A percentile compares a stretch with the other conserved stretches of the same genome.
Conservation (phyloP, 2,888 invertebrate species). For the Lochmaea capreae region DNA sequence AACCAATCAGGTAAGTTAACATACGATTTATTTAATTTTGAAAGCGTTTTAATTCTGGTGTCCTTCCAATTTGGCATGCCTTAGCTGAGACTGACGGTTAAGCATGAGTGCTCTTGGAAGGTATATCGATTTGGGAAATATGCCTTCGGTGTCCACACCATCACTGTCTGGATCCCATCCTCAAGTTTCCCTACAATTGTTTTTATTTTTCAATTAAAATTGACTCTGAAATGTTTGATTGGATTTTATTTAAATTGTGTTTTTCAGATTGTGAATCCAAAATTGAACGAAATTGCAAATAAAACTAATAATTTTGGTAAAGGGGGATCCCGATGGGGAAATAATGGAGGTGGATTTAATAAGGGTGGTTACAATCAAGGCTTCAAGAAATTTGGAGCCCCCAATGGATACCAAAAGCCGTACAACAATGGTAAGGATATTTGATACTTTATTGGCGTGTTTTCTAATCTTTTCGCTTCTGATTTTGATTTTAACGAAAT, state of each 20-base stretch:
- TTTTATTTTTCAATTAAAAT: slow-evolving; percentile 2
- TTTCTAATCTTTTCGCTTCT: background rate
- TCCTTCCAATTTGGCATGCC: slow-evolving; percentile 84
- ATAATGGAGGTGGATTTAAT: slow-evolving; percentile 16
- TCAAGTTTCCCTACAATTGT: slow-evolving; percentile 65
- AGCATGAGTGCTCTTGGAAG: slow-evolving; percentile 83
- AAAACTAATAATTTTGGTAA: slow-evolving; percentile 73
- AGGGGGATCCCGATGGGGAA: slow-evolving; percentile 68
- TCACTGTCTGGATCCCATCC: slow-evolving; percentile 81
- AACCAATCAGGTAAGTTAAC: slow-evolving; percentile 87
- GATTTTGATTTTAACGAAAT: background rate
- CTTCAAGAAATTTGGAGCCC: slow-evolving; percentile 28
- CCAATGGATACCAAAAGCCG: slow-evolving; percentile 1
- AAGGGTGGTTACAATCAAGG: slow-evolving; percentile 59
- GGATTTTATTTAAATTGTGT: slow-evolving; percentile 30
- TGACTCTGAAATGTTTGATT: background rate
- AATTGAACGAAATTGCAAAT: slow-evolving; percentile 82
- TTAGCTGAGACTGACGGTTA: slow-evolving; percentile 70
- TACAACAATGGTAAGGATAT: slow-evolving; percentile 16
- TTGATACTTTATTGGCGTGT: background rate
- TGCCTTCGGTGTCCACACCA: slow-evolving; percentile 85
- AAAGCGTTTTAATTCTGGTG: no score
- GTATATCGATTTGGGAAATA: slow-evolving; percentile 74
- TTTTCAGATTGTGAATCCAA: slow-evolving; percentile 81
- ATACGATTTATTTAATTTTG: no score